Evolutionary conservation across 2,797 vertebrate species (phyloP).

Genomic region (Erpetoichthys calabaricus): DNA sequence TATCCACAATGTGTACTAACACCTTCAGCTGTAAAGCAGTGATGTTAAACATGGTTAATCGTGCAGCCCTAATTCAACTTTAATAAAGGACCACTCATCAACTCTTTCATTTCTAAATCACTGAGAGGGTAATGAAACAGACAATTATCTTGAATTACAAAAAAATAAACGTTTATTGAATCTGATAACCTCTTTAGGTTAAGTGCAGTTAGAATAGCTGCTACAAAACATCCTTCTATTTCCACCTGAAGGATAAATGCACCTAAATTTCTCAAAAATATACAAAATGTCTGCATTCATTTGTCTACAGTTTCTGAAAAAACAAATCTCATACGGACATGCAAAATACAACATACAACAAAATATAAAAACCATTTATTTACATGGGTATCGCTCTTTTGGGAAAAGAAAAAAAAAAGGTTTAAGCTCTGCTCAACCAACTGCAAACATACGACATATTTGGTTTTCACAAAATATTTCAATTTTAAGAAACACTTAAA

Average conservation of each 20-base stretch:
- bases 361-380: constrained; percentile 8
- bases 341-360: constrained; percentile 11
- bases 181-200: background rate
- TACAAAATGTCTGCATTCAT: constrained; percentile 6
- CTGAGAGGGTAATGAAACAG: no score
- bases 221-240: constrained; percentile 48
- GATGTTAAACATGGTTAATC: no score
- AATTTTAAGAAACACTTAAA: background rate
- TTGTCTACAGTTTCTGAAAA: constrained; percentile 11
- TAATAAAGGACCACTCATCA: no score
- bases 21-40: no score
- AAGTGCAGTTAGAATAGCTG: constrained; percentile 59
- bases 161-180: constrained; percentile 5
- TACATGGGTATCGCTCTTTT: constrained; percentile 16
- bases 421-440: constrained; percentile 9
- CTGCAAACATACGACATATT: constrained; percentile 13
- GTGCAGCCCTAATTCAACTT: no score
- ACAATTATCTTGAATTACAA: background rate
- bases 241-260: constrained; percentile 10
- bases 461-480: background rate
- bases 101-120: no score
- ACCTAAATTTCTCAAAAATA: constrained; percentile 6
- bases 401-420: constrained; percentile 9
- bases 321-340: constrained; percentile 4
- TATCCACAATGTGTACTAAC: no score